A percentile compares a stretch with the other conserved stretches of the same genome.
Evolutionary conservation across 2,888 invertebrate species (phyloP).

Genomic region (Eristalinus sepulchralis): DNA sequence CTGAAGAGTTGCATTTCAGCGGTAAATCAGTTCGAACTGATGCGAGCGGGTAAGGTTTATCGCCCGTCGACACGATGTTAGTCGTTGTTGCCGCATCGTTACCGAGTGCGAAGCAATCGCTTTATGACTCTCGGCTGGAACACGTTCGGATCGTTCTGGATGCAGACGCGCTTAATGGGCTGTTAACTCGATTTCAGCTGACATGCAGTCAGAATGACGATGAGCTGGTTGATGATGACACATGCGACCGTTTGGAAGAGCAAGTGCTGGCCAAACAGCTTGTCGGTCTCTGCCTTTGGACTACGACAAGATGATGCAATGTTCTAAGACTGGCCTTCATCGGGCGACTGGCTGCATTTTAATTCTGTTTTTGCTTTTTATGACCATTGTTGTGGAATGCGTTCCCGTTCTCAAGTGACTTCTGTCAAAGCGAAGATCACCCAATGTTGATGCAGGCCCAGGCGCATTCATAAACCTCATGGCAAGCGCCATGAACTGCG

Average conservation of each 20-base stretch:
- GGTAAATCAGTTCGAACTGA: conserved; percentile 43
- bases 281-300: background rate
- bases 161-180: conserved; percentile 2
- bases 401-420: background rate
- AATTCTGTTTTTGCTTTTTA: background rate
- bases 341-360: background rate
- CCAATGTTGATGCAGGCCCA: background rate
- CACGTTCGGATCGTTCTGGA: background rate
- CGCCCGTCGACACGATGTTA: background rate
- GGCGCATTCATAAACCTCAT: background rate
- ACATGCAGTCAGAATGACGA: background rate
- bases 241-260: background rate
- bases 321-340: background rate
- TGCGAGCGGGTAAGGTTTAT: conserved; percentile 32
- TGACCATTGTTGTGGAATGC: background rate
- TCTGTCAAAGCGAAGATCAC: no score
- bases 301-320: background rate
- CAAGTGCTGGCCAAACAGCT: background rate
- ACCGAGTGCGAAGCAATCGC: background rate
- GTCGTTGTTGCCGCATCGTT: background rate
- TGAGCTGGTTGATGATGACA: background rate
- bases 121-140: background rate
- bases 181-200: background rate
- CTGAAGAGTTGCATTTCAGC: conserved; percentile 35
- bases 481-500: background rate